Evolutionary conservation across 2,113 vertebrate genomes (phyloP).

Genomic region (Pelecanoides urinatrix): DNA sequence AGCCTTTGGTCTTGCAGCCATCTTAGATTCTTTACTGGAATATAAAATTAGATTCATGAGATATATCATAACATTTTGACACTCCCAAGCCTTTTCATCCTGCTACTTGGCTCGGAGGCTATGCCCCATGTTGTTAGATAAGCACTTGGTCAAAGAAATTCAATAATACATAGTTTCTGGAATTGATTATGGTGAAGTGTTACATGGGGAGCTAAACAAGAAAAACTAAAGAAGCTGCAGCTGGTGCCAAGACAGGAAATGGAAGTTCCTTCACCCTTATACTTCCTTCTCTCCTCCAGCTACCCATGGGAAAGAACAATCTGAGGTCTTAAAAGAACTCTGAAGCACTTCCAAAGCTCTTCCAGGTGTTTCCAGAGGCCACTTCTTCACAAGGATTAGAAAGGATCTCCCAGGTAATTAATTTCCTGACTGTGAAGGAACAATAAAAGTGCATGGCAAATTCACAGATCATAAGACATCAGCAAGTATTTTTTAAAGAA

Average conservation of each 20-base stretch:
- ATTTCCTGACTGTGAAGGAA: not conserved
- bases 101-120: not conserved
- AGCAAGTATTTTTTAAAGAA: not conserved
- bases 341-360: not conserved
- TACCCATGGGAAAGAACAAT: not conserved
- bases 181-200: not conserved
- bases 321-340: not conserved
- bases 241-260: not conserved
- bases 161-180: not conserved
- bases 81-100: not conserved
- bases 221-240: not conserved
- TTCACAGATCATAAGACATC: not conserved
- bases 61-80: not conserved
- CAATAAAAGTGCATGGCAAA: not conserved
- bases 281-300: not conserved
- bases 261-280: not conserved
- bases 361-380: not conserved
- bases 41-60: not conserved
- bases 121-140: not conserved
- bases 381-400: not conserved
- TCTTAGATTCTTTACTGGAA: not conserved
- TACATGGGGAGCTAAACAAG: not conserved
- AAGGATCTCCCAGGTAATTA: not conserved
- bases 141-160: not conserved
- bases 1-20: not conserved